phyloP scores from a whole-genome alignment of 2,113 vertebrate species.

The Amblyornis subalaris region DNA sequence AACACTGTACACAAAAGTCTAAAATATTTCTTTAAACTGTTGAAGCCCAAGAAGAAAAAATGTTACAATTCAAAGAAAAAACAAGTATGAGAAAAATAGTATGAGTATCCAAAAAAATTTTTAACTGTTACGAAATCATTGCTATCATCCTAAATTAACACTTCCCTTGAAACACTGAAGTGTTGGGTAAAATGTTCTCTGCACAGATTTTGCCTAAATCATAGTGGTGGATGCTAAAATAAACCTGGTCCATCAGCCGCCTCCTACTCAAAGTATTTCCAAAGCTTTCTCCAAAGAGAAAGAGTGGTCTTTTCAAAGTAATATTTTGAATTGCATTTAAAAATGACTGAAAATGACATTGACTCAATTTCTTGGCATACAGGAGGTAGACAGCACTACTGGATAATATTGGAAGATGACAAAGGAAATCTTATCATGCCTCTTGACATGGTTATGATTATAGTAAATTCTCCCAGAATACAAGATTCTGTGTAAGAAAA shows the following conservation, averaged over 20 bases:
- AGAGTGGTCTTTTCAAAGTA: not conserved
- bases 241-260: not conserved
- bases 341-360: not conserved
- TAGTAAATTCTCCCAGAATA: not conserved
- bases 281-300: not conserved
- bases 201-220: not conserved
- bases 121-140: not conserved
- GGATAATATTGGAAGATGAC: not conserved
- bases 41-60: not conserved
- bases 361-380: not conserved
- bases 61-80: not conserved
- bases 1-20: not conserved
- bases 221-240: not conserved
- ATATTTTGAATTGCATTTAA: not conserved
- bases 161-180: not conserved
- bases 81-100: not conserved
- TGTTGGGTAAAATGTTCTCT: not conserved
- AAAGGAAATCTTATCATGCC: not conserved
- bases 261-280: not conserved
- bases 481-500: not conserved
- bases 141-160: not conserved
- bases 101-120: rapidly evolving
- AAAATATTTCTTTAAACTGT: not conserved
- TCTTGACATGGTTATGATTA: not conserved
- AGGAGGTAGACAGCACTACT: not conserved